phyloP scores from a whole-genome alignment of 2,113 vertebrate genomes.

The Nyctibius bracteatus region DNA sequence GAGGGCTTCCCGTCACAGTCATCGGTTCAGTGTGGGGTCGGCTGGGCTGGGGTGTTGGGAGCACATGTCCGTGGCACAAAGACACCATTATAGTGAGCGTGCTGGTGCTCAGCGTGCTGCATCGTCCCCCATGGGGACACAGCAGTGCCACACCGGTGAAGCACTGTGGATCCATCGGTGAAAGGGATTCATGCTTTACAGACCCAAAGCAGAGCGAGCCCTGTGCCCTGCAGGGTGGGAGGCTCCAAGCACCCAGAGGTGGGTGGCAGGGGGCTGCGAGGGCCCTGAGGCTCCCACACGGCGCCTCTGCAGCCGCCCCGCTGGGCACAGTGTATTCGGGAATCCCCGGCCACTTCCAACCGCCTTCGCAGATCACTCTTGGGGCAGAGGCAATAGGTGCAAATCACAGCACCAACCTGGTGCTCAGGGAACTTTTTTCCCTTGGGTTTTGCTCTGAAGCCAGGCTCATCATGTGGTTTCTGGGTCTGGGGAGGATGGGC shows the following conservation, averaged over 20 bases:
- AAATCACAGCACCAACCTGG: neutral
- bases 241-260: neutral
- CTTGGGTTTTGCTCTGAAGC: neutral
- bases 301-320: too few species aligned
- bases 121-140: neutral
- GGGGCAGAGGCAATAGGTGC: neutral
- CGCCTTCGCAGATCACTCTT: fast-evolving
- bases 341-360: neutral
- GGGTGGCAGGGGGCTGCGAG: too few species aligned
- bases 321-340: fast-evolving
- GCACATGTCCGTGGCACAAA: neutral
- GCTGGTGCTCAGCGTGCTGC: neutral
- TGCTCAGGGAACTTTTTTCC: too few species aligned
- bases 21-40: fast-evolving
- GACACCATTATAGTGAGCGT: fast-evolving
- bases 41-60: neutral
- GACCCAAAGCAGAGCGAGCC: neutral
- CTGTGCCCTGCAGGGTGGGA: too few species aligned
- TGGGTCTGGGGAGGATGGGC: neutral
- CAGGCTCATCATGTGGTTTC: fast-evolving
- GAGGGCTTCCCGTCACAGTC: neutral
- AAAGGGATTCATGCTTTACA: neutral
- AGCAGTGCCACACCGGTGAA: fast-evolving
- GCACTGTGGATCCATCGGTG: fast-evolving
- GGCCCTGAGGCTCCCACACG: fast-evolving